Conservation (phyloP, 2,888 invertebrate genomes). For the Siphlonurus alternatus region DNA sequence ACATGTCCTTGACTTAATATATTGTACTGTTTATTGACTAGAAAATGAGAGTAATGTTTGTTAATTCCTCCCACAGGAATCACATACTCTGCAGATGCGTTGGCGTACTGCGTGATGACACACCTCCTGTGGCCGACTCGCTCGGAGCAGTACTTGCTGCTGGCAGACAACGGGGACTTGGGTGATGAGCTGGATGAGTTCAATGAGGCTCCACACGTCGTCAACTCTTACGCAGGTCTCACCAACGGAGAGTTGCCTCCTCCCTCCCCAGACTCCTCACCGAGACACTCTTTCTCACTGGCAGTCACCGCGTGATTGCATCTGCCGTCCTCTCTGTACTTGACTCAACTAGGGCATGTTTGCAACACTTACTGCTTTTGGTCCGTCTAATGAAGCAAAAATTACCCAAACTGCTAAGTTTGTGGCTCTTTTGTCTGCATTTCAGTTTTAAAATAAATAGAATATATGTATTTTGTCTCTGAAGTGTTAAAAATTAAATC, state of each 20-base stretch:
- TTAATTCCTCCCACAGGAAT: conserved; percentile 46
- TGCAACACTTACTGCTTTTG: too few relatives aligned
- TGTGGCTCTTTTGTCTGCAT: too few relatives aligned
- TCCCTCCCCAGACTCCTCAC: not conserved
- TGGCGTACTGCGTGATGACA: conserved; percentile 88
- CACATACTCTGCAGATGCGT: conserved; percentile 86
- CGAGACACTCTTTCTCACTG: not conserved
- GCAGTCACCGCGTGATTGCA: not conserved
- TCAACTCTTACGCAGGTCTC: conserved; percentile 25
- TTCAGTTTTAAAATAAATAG: too few relatives aligned
- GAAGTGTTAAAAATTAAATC: too few relatives aligned
- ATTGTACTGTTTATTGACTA: conserved; percentile 6
- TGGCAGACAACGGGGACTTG: conserved; percentile 43
- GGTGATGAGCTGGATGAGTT: conserved; percentile 77
- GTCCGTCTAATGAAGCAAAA: too few relatives aligned
- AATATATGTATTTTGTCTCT: too few relatives aligned
- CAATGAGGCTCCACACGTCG: conserved; percentile 77
- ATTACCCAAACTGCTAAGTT: too few relatives aligned
- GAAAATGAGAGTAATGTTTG: conserved; percentile 7
- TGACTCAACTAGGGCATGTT: too few relatives aligned
- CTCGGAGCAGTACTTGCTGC: conserved; percentile 76
- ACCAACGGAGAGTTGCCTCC: not conserved
- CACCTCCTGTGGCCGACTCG: conserved; percentile 92
- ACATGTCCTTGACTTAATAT: too few relatives aligned
- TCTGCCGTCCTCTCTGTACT: too few relatives aligned